Evolutionary conservation across 2,113 vertebrate species (phyloP).

Genomic region (Pagrus major): DNA sequence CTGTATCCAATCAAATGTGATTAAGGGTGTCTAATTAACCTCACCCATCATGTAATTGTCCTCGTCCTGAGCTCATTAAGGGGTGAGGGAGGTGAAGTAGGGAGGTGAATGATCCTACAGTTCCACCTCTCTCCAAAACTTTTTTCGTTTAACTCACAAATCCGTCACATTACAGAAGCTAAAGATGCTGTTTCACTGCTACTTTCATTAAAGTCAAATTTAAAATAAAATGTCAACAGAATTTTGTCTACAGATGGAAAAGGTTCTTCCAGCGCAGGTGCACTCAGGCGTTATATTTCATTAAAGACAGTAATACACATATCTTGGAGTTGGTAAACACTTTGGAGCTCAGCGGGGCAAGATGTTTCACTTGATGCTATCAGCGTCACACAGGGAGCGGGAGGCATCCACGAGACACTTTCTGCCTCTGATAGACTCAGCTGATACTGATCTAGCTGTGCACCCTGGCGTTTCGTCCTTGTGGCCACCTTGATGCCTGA

Average conservation of each 20-base stretch:
- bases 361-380: constrained; percentile 43
- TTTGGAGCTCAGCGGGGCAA: constrained; percentile 17
- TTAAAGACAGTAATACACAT: neutral
- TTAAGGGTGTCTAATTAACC: too few relatives aligned
- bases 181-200: neutral
- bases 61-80: neutral
- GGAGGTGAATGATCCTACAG: neutral
- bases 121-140: neutral
- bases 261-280: neutral
- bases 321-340: constrained; percentile 1
- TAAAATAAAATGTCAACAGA: neutral
- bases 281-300: neutral
- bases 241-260: neutral
- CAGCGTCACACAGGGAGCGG: constrained; percentile 18
- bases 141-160: neutral
- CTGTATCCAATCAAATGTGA: neutral
- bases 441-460: constrained; percentile 40
- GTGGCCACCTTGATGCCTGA: constrained; percentile 40
- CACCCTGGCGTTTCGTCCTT: constrained; percentile 53
- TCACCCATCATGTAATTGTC: neutral
- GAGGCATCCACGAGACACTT: constrained; percentile 17
- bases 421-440: constrained; percentile 49
- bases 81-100: neutral
- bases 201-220: neutral
- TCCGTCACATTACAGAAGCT: neutral